Evolutionary conservation across 2,113 vertebrate species (phyloP).

Genomic region (Psittacus erithacus): DNA sequence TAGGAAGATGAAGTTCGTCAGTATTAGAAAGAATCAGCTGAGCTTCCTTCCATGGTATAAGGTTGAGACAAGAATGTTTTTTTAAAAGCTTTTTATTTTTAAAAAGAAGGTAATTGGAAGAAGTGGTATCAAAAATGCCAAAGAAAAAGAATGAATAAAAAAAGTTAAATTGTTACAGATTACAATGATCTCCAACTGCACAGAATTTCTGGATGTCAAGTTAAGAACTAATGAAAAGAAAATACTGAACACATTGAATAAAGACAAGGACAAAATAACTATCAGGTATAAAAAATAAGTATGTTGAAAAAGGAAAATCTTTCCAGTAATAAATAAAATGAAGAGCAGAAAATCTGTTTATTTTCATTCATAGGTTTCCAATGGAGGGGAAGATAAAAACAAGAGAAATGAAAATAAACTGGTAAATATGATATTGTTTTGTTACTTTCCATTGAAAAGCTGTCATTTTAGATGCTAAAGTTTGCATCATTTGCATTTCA

Average conservation of each 20-base stretch:
- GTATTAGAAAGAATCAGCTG: neutral
- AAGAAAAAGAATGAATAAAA: neutral
- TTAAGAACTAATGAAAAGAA: constrained; percentile 92
- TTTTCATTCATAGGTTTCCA: constrained; percentile 85
- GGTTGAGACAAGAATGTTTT: neutral
- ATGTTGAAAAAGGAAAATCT: neutral
- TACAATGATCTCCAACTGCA: constrained; percentile 84
- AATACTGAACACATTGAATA: constrained; percentile 89
- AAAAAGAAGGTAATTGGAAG: neutral
- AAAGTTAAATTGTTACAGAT: constrained; percentile 76
- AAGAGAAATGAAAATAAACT: constrained; percentile 98
- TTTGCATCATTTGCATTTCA: neutral
- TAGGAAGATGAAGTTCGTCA: neutral
- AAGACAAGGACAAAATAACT: constrained; percentile 87
- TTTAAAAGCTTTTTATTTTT: neutral
- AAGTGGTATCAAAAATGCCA: neutral
- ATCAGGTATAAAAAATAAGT: constrained; percentile 83
- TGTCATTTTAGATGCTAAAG: neutral
- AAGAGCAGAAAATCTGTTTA: neutral
- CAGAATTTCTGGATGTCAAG: constrained; percentile 90
- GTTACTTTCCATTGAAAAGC: neutral
- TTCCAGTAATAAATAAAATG: constrained; percentile 19
- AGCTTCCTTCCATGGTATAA: neutral
- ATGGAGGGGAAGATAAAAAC: constrained; percentile 95
- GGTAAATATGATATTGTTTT: constrained; percentile 74